Conservation (phyloP, 2,797 vertebrate species). For the Pitangus sulphuratus region DNA sequence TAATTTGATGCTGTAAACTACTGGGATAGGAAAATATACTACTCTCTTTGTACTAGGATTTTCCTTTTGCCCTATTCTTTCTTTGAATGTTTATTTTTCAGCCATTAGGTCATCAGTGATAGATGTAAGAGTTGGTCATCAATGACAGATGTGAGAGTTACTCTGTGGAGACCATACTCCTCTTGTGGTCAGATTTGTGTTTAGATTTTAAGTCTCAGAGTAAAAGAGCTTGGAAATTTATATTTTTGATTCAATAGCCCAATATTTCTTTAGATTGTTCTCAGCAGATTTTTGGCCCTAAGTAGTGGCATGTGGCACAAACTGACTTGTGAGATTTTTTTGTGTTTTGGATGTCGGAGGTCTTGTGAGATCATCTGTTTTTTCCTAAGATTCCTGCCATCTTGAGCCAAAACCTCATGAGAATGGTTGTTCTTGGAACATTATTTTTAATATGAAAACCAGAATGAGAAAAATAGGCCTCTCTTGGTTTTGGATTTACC, state of each 20-base stretch:
- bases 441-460: slow-evolving; percentile 25
- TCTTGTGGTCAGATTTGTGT: not conserved
- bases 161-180: not conserved
- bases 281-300: slow-evolving; percentile 47
- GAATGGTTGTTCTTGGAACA: slow-evolving; percentile 47
- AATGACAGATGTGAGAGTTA: not conserved
- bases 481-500: slow-evolving; percentile 27
- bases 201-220: not conserved
- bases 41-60: not conserved
- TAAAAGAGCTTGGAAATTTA: not conserved
- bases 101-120: not conserved
- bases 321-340: slow-evolving; percentile 34
- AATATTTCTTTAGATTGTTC: slow-evolving; percentile 7
- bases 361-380: slow-evolving; percentile 59
- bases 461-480: slow-evolving; percentile 25
- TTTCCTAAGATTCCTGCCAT: slow-evolving; percentile 37
- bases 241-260: slow-evolving; percentile 1
- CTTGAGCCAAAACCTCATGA: slow-evolving; percentile 61
- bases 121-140: not conserved
- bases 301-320: slow-evolving; percentile 38
- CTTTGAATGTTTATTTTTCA: not conserved
- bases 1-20: not conserved
- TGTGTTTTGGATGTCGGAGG: slow-evolving; percentile 46
- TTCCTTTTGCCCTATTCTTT: not conserved
- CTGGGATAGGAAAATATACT: not conserved